Evolutionary conservation across 2,113 vertebrate species (phyloP), one percentile per base, ranked within the genome.

Genomic region (Diglossa brunneiventris): DNA sequence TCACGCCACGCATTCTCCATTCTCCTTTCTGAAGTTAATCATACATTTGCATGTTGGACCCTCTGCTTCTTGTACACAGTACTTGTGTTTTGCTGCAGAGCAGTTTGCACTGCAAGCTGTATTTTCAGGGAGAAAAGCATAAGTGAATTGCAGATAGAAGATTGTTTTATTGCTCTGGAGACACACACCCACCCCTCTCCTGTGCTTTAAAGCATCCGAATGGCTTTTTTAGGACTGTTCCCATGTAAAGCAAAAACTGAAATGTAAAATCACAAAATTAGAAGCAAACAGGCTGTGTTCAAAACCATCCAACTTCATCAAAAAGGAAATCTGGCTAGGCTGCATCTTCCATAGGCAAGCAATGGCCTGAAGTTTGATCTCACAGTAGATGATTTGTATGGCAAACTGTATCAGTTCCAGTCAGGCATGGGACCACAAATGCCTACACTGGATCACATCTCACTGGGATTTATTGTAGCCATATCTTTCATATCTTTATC

Each of bases 11-110:
- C 97, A 98, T 4, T 3, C 2, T 12, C 0, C 9, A 14, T 1
- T 0, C 3, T 53, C 0, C 0, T 9, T 0, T 42, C 15, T 0
- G 19, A 78, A 98, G 58, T 96, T 79, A 2, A 31, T 0, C 49
- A 83, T 18, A 52, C 98, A 98, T 10, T 3, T 6, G 15, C 98
- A 98, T 0, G 0, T 0, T 7, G 37, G 9, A 3, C 0, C 0
- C 0, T 0, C 6, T 16, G 3, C 1, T 11, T 6, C 33, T 42
- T 2, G 59, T 17, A 46, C 4, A 31, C 98, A 98, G 27, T 92
- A 88, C 31, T 20, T 30, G 0, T 83, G 13, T 1, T 13, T 0
- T 4, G 4, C 0, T 13, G 13, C 5, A 2, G 12, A 49, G 90
- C 98, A 98, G 11, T 0, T 0, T 1, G 10, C 0, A 11, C 16